Percentiles rank a stretch among this genome's conserved stretches.
Evolutionary conservation across 2,888 invertebrate genomes (phyloP).

Genomic region (Blastobasis lacticolella): DNA sequence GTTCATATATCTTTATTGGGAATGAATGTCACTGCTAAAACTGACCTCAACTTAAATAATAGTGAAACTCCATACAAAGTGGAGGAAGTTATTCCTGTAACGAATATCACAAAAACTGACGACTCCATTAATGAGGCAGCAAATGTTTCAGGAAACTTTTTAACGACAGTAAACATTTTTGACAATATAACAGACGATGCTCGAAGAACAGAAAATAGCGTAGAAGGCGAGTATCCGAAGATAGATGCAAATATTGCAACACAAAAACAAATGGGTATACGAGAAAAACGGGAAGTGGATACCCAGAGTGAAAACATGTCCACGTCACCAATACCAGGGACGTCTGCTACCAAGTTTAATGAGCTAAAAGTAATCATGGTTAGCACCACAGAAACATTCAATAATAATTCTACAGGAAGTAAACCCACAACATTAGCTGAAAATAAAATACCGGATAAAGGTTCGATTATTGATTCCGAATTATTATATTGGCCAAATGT

Average conservation of each 20-base stretch:
- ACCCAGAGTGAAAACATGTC: background rate
- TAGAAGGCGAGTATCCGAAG: constrained; percentile 42
- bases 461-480: constrained; percentile 31
- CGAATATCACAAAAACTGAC: constrained; percentile 29
- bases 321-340: background rate
- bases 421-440: constrained; percentile 14
- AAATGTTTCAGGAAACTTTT: constrained; percentile 27
- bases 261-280: constrained; percentile 17
- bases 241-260: constrained; percentile 25
- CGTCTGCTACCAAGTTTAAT: constrained; percentile 6
- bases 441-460: constrained; percentile 34
- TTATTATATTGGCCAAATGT: constrained; percentile 52
- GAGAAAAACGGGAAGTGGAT: constrained; percentile 34
- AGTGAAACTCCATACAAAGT: background rate
- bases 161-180: constrained; percentile 16
- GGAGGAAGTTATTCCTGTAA: constrained; percentile 11
- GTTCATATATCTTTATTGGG: too few species aligned
- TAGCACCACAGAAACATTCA: constrained; percentile 1
- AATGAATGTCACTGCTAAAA: too few species aligned
- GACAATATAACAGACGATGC: constrained; percentile 25
- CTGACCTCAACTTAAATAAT: background rate
- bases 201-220: constrained; percentile 39
- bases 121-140: constrained; percentile 35
- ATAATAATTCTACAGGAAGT: constrained; percentile 5
- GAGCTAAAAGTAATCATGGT: background rate